phyloP scores from a whole-genome alignment of 2,888 invertebrate genomes.

The Chironomus tentans region DNA sequence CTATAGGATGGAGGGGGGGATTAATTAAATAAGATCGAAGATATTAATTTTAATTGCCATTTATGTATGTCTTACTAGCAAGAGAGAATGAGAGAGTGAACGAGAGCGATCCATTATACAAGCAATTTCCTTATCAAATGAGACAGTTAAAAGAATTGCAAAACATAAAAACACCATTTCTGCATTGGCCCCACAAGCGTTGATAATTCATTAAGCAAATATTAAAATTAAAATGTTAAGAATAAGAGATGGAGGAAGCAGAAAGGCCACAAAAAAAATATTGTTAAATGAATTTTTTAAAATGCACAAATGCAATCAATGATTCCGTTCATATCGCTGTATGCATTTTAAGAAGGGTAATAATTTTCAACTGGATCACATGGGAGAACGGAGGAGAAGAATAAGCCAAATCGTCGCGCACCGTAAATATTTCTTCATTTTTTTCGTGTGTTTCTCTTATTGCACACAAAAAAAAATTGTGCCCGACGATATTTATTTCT shows the following conservation, averaged over 20 bases:
- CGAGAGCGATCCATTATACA: neutral
- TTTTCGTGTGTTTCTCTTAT: no score
- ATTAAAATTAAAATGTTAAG: slow-evolving; percentile 23
- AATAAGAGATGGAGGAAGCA: no score
- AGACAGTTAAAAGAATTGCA: neutral
- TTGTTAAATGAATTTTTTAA: slow-evolving; percentile 3
- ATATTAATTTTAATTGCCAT: slow-evolving; percentile 1
- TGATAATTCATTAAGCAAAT: slow-evolving; percentile 17
- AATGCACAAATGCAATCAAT: slow-evolving; percentile 11
- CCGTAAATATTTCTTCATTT: neutral
- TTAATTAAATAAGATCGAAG: slow-evolving; percentile 2
- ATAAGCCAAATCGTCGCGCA: neutral
- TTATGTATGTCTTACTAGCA: neutral
- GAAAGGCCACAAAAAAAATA: no score
- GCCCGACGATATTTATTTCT: slow-evolving; percentile 22
- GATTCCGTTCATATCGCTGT: slow-evolving; percentile 2
- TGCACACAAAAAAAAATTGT: neutral
- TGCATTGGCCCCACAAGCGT: slow-evolving; percentile 4
- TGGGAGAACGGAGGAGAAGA: neutral
- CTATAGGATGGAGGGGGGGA: neutral
- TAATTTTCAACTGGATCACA: neutral
- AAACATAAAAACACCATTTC: neutral
- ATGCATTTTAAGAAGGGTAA: slow-evolving; percentile 11
- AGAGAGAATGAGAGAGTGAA: neutral
- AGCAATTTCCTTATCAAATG: neutral